phyloP scores from a whole-genome alignment of 2,797 vertebrate species.

The Sibirionetta formosa region DNA sequence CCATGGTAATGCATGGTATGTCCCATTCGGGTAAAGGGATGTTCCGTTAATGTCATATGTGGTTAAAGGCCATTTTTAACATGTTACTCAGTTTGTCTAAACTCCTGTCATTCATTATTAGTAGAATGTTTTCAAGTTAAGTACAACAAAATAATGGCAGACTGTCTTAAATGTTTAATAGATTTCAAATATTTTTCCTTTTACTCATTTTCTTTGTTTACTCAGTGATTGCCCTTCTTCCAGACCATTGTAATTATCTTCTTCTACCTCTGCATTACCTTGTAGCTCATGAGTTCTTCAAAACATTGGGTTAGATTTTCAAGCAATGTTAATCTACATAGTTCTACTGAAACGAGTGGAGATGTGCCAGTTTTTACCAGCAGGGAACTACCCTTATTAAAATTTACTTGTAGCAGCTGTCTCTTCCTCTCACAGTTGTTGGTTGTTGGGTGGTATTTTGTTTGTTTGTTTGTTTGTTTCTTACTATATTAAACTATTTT shows the following conservation, averaged over 20 bases:
- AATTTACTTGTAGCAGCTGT: slow-evolving; percentile 62
- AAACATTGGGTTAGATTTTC: slow-evolving; percentile 7
- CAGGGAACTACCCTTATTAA: slow-evolving; percentile 50
- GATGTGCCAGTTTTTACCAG: slow-evolving; percentile 55
- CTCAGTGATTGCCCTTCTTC: not conserved
- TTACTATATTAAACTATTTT: slow-evolving; percentile 41
- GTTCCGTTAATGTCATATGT: not conserved
- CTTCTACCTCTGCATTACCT: not conserved
- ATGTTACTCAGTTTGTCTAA: not conserved
- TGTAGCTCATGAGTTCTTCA: not conserved
- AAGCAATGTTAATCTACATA: not conserved
- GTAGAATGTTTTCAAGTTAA: not conserved
- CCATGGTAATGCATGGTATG: not conserved
- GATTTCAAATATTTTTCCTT: not conserved
- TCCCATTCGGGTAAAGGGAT: not conserved
- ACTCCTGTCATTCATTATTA: not conserved
- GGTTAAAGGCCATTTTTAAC: not conserved
- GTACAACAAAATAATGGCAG: not conserved
- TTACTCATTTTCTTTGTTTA: not conserved
- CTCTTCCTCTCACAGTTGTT: slow-evolving; percentile 41
- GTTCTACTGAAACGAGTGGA: slow-evolving; percentile 34
- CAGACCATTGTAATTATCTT: not conserved
- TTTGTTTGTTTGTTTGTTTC: not conserved
- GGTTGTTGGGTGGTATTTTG: not conserved
- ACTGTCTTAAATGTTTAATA: not conserved